Evolutionary conservation across 2,797 vertebrate species (phyloP), one percentile per base, ranked within the genome.

Genomic region (Aulostomus chinensis): DNA sequence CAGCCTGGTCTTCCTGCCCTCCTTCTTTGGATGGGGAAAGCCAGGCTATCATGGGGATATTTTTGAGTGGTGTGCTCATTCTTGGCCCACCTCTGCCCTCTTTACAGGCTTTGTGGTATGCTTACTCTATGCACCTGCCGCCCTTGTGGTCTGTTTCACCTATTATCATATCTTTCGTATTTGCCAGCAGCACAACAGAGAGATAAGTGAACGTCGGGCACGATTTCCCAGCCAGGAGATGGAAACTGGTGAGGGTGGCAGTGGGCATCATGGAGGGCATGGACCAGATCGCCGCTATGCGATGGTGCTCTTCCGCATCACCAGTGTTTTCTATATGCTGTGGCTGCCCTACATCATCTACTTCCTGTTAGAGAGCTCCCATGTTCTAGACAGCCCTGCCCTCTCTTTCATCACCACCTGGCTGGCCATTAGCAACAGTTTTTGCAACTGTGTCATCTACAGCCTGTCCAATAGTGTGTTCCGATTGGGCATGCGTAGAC

Each of bases 351-450:
- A 99, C 76, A 99, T 99, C 75, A 94, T 98, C 56, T 99, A 99
- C 84, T 98, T 99, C 68, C 89, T 99, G 61, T 87, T 99, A 55
- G 97, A 99, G 84, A 99, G 97, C 86, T 98, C 94, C 11, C 92
- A 97, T 32, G 91, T 99, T 38, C 81, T 98, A 77, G 93, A 96
- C 40, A 99, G 92, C 73, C 92, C 97, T 0, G 89, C 94, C 0
- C 86, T 99, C 36, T 99, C 97, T 58, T 99, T 99, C 79, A 87
- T 99, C 62, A 99, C 97, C 2, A 99, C 97, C 1, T 99, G 97
- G 97, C 92, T 99, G 62, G 97, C 97, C 67, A 99, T 99, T 78
- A 99, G 97, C 92, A 99, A 99, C 90, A 99, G 97, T 90, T 99
- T 99, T 88, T 99, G 97, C 88, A 99, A 99, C 93, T 99, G 97